phyloP scores from a whole-genome alignment of 2,888 invertebrate genomes.

The Tillus elongatus region DNA sequence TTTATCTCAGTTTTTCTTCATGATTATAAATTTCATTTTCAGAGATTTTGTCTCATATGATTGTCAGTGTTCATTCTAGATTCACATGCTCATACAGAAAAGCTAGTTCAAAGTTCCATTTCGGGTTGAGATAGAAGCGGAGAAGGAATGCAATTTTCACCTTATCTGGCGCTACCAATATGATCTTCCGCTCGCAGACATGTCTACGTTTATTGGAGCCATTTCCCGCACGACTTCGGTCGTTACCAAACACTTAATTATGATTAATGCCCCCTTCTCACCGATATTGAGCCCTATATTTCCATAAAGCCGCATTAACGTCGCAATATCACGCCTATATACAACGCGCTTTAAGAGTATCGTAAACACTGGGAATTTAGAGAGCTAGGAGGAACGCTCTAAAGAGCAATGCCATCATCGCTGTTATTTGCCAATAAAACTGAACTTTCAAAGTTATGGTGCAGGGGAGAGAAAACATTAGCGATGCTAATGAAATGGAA shows the following conservation, averaged over 20 bases:
- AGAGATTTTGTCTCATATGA: too few species aligned
- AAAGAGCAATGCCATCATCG: conserved; percentile 29
- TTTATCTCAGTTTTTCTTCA: too few species aligned
- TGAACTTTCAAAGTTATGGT: conserved; percentile 30
- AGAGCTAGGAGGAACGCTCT: conserved; percentile 24
- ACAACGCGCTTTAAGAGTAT: conserved; percentile 33
- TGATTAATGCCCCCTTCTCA: conserved; percentile 37
- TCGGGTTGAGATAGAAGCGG: conserved; percentile 15
- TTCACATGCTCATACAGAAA: too few species aligned
- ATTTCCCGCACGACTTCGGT: conserved; percentile 34
- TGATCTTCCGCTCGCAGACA: conserved; percentile 35
- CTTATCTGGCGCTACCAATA: conserved; percentile 36
- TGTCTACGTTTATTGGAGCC: conserved; percentile 38
- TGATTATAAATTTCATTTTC: too few species aligned
- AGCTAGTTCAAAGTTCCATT: too few species aligned
- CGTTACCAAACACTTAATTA: conserved; percentile 40
- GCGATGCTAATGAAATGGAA: conserved; percentile 33
- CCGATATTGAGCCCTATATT: conserved; percentile 50
- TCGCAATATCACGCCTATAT: conserved; percentile 40
- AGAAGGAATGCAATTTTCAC: conserved; percentile 38
- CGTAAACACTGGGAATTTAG: conserved; percentile 33
- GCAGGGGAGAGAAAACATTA: conserved; percentile 28
- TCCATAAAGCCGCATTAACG: conserved; percentile 51
- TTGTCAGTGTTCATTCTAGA: too few species aligned
- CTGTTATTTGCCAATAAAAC: conserved; percentile 35